Percentiles rank a stretch among this genome's conserved stretches.
phyloP scores from a whole-genome alignment of 2,797 vertebrate genomes.

The Distichodus sexfasciatus region DNA sequence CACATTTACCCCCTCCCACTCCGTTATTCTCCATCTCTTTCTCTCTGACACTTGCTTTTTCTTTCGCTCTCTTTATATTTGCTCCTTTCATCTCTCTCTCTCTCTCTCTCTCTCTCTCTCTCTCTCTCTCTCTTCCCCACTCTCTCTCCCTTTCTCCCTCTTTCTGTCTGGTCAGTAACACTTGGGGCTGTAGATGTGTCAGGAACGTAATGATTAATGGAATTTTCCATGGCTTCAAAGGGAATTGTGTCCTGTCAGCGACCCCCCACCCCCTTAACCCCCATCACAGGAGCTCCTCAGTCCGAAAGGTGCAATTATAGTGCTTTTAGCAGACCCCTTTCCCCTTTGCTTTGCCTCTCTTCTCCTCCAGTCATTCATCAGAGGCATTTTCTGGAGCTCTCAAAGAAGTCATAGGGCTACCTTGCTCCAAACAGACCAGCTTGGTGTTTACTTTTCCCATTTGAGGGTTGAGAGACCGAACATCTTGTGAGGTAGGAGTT shows the following conservation, averaged over 20 bases:
- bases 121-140: not conserved
- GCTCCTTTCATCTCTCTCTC: not conserved
- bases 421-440: not conserved
- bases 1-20: not conserved
- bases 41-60: not conserved
- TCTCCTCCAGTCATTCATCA: conserved; percentile 15
- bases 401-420: conserved; percentile 4
- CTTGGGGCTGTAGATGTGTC: not conserved
- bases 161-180: not conserved
- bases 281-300: conserved; percentile 28
- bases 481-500: not conserved
- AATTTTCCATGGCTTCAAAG: conserved; percentile 35
- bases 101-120: not conserved
- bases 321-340: conserved; percentile 64
- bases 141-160: not conserved
- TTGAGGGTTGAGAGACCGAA: not conserved
- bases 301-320: conserved; percentile 57
- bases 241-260: conserved; percentile 33
- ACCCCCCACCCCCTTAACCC: not conserved
- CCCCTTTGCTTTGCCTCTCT: not conserved
- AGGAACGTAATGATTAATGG: conserved; percentile 47
- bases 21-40: not conserved
- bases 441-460: conserved; percentile 20
- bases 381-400: conserved; percentile 13
- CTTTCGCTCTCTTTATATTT: not conserved